phyloP scores from a whole-genome alignment of 2,888 invertebrate species.

The Drosophila recens region DNA sequence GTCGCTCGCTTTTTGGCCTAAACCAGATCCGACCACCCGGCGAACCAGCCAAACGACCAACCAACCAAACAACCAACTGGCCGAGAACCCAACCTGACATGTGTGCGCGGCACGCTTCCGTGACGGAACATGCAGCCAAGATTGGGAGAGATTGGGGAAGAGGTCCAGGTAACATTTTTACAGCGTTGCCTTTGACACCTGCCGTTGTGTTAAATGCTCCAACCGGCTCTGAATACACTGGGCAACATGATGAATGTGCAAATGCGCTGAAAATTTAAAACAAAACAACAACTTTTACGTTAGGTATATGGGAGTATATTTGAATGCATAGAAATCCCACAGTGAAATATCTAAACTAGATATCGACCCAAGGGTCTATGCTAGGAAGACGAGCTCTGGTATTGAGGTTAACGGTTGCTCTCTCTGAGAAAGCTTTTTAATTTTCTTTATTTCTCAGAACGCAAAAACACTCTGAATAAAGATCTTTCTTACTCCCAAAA shows the following conservation, averaged over 20 bases:
- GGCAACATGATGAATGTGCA: neutral
- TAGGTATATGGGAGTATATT: neutral
- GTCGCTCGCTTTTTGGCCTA: slow-evolving; percentile 69
- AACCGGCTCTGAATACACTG: slow-evolving; percentile 14
- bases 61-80: slow-evolving; percentile 20
- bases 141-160: neutral
- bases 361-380: neutral
- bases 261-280: neutral
- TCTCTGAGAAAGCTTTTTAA: neutral
- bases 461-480: neutral
- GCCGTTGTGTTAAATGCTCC: slow-evolving; percentile 36
- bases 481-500: too few relatives aligned
- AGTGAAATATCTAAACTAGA: neutral
- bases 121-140: slow-evolving; percentile 64
- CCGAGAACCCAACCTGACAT: slow-evolving; percentile 61
- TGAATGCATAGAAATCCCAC: neutral
- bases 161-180: slow-evolving; percentile 51
- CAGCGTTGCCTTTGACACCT: slow-evolving; percentile 60
- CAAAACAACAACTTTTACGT: neutral
- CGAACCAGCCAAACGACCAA: slow-evolving; percentile 9
- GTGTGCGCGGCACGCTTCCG: slow-evolving; percentile 80
- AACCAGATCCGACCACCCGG: slow-evolving; percentile 51
- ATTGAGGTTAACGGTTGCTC: too few relatives aligned
- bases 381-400: neutral
- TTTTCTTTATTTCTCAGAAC: neutral